phyloP scores from a whole-genome alignment of 2,888 invertebrate species.

The Tenthredo scrophulariae region DNA sequence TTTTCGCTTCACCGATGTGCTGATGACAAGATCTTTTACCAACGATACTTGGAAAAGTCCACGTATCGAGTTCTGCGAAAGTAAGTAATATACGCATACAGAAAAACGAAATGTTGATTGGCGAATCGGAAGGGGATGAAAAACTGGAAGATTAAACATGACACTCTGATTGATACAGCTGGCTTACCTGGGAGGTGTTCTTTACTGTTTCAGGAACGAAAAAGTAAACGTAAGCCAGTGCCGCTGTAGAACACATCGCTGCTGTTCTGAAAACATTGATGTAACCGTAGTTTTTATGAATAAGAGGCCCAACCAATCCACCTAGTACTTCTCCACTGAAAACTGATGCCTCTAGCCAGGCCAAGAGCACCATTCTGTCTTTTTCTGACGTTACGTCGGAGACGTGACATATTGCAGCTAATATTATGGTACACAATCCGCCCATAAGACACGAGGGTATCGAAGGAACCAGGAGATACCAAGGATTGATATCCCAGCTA shows the following conservation, averaged over 20 bases:
- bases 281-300: slow-evolving; percentile 81
- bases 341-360: slow-evolving; percentile 81
- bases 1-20: slow-evolving; percentile 81
- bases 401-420: slow-evolving; percentile 81
- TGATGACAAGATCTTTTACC: slow-evolving; percentile 81
- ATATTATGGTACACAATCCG: slow-evolving; percentile 65
- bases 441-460: slow-evolving; percentile 67
- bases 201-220: slow-evolving; percentile 79
- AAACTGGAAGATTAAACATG: neutral
- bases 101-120: slow-evolving; percentile 46
- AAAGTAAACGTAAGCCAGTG: slow-evolving; percentile 79
- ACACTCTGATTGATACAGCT: neutral
- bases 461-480: slow-evolving; percentile 67
- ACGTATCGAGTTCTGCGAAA: slow-evolving; percentile 76
- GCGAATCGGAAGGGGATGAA: neutral
- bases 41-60: slow-evolving; percentile 79
- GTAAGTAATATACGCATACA: neutral
- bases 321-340: slow-evolving; percentile 83
- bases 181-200: neutral
- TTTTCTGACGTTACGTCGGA: slow-evolving; percentile 83
- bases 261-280: slow-evolving; percentile 79
- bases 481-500: slow-evolving; percentile 64
- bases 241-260: slow-evolving; percentile 76
- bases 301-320: slow-evolving; percentile 81
- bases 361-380: slow-evolving; percentile 80